Evolutionary conservation across 1,140 invertebrate genomes (phyloP).

Genomic region (Gonioctena quinquepunctata): DNA sequence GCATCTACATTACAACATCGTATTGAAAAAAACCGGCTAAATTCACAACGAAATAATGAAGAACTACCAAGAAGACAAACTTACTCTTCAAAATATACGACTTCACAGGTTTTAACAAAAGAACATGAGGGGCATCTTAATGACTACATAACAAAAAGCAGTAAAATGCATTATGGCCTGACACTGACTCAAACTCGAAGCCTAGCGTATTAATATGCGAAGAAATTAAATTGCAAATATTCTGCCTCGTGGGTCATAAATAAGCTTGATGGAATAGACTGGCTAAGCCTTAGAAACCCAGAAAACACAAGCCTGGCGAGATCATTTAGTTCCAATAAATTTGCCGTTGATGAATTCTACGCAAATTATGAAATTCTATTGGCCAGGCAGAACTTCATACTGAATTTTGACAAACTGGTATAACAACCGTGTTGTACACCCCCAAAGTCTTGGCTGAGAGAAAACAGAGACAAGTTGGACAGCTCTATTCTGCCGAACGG

Average conservation of each 20-base stretch:
- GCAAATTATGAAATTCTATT: conserved; percentile 17
- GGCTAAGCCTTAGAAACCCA: conserved; percentile 22
- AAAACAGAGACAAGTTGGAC: conserved; percentile 51
- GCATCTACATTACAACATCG: too few species aligned
- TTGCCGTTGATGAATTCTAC: conserved; percentile 3
- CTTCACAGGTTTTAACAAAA: conserved; percentile 16
- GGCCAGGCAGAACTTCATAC: conserved; percentile 19
- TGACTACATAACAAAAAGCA: conserved; percentile 22
- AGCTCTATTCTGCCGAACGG: conserved; percentile 53
- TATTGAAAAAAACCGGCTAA: too few species aligned
- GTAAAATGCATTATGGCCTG: conserved; percentile 30
- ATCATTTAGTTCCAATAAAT: conserved; percentile 5
- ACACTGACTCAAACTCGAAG: conserved; percentile 20
- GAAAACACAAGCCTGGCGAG: conserved; percentile 24
- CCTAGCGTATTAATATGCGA: conserved; percentile 24
- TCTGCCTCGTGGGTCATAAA: conserved; percentile 18
- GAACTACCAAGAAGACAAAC: too few species aligned
- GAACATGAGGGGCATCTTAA: conserved; percentile 16
- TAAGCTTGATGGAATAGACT: conserved; percentile 23
- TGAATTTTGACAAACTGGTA: conserved; percentile 15
- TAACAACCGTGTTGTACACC: conserved; percentile 44
- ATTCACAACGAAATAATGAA: too few species aligned
- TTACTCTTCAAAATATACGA: conserved; percentile 21
- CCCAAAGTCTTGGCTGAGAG: conserved; percentile 50
- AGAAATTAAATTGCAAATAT: conserved; percentile 25